Conservation (phyloP, 2,888 invertebrate genomes). For the Synanthedon myopaeformis region DNA sequence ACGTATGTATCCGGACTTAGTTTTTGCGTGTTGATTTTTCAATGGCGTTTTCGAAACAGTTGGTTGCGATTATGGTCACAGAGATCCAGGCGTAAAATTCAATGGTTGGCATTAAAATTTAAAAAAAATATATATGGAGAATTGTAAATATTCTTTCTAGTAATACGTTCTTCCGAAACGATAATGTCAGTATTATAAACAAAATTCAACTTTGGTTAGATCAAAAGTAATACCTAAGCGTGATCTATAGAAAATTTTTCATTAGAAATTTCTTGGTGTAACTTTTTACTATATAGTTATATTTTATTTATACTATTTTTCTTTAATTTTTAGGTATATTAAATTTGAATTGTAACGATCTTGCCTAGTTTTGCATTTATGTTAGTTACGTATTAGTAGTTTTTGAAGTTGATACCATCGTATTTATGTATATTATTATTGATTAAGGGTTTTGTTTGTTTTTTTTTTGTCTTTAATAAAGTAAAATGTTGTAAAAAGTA, state of each 20-base stretch:
- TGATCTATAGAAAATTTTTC: conserved; percentile 62
- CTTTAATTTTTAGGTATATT: conserved; percentile 45
- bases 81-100: conserved; percentile 58
- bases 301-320: conserved; percentile 31
- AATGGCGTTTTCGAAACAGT: conserved; percentile 38
- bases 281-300: conserved; percentile 36
- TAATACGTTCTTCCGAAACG: conserved; percentile 56
- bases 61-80: conserved; percentile 65
- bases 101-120: conserved; percentile 45
- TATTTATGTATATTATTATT: conserved; percentile 70
- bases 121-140: conserved; percentile 25
- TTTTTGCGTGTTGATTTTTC: conserved; percentile 27
- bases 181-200: conserved; percentile 68
- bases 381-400: conserved; percentile 60
- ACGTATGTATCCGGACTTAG: conserved; percentile 30
- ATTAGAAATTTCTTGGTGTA: conserved; percentile 58
- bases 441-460: conserved; percentile 68
- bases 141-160: conserved; percentile 69
- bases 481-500: conserved; percentile 72
- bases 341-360: conserved; percentile 56
- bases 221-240: conserved; percentile 59
- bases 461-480: conserved; percentile 68
- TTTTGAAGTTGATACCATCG: conserved; percentile 66
- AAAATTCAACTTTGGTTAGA: conserved; percentile 68
- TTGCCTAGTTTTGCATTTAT: conserved; percentile 70